Evolutionary conservation across 2,797 vertebrate species (phyloP).

Genomic region (Cynodonichthys magdalenae): DNA sequence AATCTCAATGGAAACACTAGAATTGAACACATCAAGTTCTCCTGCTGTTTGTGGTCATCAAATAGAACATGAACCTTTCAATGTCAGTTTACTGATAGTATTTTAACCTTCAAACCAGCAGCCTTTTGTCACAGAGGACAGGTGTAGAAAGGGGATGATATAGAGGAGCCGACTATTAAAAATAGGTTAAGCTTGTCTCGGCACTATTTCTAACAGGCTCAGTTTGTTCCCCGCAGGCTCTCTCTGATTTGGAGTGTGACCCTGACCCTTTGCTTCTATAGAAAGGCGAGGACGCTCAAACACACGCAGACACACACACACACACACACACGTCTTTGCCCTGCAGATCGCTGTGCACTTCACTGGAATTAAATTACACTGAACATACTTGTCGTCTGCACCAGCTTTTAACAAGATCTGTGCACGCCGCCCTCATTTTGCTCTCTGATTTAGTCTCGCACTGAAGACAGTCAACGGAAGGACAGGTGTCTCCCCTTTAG

Average conservation of each 20-base stretch:
- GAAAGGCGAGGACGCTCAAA: constrained; percentile 23
- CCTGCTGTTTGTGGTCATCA: constrained; percentile 37
- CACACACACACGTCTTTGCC: constrained; percentile 18
- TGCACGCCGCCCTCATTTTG: constrained; percentile 46
- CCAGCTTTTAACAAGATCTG: constrained; percentile 67
- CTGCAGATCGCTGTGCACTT: constrained; percentile 61
- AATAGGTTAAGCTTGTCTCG: constrained; percentile 76
- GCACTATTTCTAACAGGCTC: constrained; percentile 73
- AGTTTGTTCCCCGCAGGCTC: constrained; percentile 65
- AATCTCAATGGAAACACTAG: too few relatives aligned
- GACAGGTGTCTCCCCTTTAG: constrained; percentile 47
- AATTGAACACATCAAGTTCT: constrained; percentile 29
- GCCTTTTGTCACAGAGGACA: constrained; percentile 62
- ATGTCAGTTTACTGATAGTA: constrained; percentile 68
- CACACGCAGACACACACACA: constrained; percentile 17
- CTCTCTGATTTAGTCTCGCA: constrained; percentile 62
- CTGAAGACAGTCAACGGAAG: constrained; percentile 59
- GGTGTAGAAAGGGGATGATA: constrained; percentile 57
- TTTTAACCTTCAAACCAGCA: constrained; percentile 73
- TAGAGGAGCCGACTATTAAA: constrained; percentile 70
- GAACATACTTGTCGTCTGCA: constrained; percentile 67
- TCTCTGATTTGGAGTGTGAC: constrained; percentile 69
- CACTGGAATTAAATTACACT: constrained; percentile 70
- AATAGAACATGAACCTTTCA: constrained; percentile 57
- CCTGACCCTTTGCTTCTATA: constrained; percentile 67